Evolutionary conservation across 2,888 invertebrate genomes (phyloP).

Genomic region (Drosophila nr. fundita): DNA sequence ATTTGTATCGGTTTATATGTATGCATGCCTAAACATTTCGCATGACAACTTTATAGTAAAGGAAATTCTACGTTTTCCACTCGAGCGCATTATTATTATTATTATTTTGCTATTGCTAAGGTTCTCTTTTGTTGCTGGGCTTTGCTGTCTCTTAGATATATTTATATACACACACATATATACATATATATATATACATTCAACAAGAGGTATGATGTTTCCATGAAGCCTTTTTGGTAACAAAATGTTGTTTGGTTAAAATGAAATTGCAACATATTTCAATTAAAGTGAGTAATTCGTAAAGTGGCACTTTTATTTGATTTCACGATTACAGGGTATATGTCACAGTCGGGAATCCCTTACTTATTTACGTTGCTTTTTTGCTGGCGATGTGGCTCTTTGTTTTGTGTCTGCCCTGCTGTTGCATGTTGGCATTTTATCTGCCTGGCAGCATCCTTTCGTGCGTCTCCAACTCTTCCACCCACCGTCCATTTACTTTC

Average conservation of each 20-base stretch:
- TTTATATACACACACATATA: not conserved
- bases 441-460: constrained; percentile 38
- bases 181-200: not conserved
- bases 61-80: constrained; percentile 66
- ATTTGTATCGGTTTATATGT: constrained; percentile 10
- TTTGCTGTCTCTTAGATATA: constrained; percentile 7
- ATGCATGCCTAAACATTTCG: constrained; percentile 7
- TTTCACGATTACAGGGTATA: constrained; percentile 19
- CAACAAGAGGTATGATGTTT: not conserved
- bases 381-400: constrained; percentile 22
- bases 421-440: constrained; percentile 39
- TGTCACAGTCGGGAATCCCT: not conserved
- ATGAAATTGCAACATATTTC: not conserved
- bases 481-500: constrained; percentile 29
- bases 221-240: not conserved
- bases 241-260: not conserved
- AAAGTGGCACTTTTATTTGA: not conserved
- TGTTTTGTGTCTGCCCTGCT: constrained; percentile 30
- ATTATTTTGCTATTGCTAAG: constrained; percentile 21
- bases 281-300: not conserved
- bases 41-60: constrained; percentile 27
- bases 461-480: constrained; percentile 27
- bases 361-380: not conserved
- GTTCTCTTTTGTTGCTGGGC: constrained; percentile 12
- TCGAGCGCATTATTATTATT: constrained; percentile 66